Conservation (phyloP, 2,888 invertebrate species). For the Torymus tubicola region DNA sequence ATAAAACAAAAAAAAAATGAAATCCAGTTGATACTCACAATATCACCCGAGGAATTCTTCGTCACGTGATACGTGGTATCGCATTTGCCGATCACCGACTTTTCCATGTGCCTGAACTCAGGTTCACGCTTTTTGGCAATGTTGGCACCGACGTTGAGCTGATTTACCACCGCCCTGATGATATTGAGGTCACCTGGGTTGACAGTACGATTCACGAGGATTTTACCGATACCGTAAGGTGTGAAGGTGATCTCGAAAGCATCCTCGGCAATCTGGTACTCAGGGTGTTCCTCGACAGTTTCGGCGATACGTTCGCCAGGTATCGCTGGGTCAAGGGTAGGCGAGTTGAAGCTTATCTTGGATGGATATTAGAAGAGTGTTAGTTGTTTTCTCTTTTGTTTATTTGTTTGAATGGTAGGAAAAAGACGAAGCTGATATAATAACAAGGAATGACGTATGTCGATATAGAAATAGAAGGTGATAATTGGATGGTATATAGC, state of each 20-base stretch:
- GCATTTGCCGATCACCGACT: conserved; percentile 57
- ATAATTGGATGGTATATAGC: too few species aligned
- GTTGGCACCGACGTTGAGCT: conserved; percentile 56
- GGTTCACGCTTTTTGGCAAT: conserved; percentile 39
- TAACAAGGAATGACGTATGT: too few species aligned
- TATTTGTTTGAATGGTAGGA: too few species aligned
- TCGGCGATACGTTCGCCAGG: conserved; percentile 48
- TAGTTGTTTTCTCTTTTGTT: too few species aligned
- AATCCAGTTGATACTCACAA: conserved; percentile 4
- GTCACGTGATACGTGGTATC: conserved; percentile 50
- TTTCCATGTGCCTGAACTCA: conserved; percentile 55
- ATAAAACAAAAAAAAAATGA: not conserved
- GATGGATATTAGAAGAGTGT: too few species aligned
- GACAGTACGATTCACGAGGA: conserved; percentile 55
- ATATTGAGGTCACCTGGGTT: conserved; percentile 57
- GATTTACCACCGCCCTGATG: conserved; percentile 55
- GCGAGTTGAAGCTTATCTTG: conserved; percentile 53
- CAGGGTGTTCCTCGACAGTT: conserved; percentile 48
- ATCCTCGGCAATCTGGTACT: conserved; percentile 58
- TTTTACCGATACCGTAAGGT: conserved; percentile 52
- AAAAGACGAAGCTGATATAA: too few species aligned
- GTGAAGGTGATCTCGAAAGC: conserved; percentile 55
- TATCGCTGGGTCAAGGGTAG: conserved; percentile 41
- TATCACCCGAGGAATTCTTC: conserved; percentile 39
- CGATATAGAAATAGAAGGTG: too few species aligned